phyloP scores from a whole-genome alignment of 2,113 vertebrate species.

The Bos taurus region ARS-UCD2.0 NC_037329.1:80536001-80536500 shows the following conservation, averaged over 20 bases:
- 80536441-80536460: not conserved
- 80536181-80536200: constrained; percentile 41
- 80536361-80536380: not conserved
- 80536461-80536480: not conserved
- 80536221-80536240: constrained; percentile 23
- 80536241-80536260: not conserved
- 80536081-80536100: not conserved
- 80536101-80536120: not conserved
- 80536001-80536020: not conserved
- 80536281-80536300: not conserved
- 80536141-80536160: constrained; percentile 39
- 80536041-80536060: not conserved
- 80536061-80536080: not conserved
- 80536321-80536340: constrained; percentile 21
- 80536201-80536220: constrained; percentile 54
- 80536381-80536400: not conserved
- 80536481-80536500: not conserved
- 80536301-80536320: constrained; percentile 24
- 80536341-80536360: not conserved
- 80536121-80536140: constrained; percentile 19
- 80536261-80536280: not conserved
- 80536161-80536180: constrained; percentile 46
- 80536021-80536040: not conserved
- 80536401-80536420: not conserved
- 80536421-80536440: not conserved